A percentile compares a stretch with the other conserved stretches of the same genome.
phyloP scores from a whole-genome alignment of 2,113 vertebrate genomes.

The Thamnophis sirtalis region DNA sequence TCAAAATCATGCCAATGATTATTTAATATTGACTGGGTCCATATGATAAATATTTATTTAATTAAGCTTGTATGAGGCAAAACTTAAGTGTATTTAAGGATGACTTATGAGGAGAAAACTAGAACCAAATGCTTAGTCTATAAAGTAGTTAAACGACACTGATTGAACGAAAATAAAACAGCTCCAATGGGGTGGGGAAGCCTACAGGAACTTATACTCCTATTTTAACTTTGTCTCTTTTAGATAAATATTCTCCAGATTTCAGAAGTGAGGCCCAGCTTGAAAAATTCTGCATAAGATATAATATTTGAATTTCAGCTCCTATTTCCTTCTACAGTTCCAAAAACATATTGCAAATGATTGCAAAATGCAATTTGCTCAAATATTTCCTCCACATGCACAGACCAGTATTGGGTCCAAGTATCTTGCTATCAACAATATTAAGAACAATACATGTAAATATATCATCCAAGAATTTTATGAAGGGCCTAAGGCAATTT shows the following conservation, averaged over 20 bases:
- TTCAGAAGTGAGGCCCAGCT: background rate
- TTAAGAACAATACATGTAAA: background rate
- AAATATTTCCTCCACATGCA: no score
- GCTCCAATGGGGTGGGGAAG: background rate
- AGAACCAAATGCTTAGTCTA: constrained; percentile 15
- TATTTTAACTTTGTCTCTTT: background rate
- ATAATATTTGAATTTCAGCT: background rate
- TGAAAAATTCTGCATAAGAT: background rate
- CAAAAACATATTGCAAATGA: background rate
- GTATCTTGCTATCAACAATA: background rate
- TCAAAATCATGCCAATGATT: constrained; percentile 9
- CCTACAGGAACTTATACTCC: background rate
- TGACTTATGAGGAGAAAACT: constrained; percentile 6
- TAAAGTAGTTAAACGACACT: background rate
- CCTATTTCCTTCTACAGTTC: background rate
- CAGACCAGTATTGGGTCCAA: background rate
- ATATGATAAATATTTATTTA: constrained; percentile 16
- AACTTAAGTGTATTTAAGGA: background rate
- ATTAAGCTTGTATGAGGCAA: background rate
- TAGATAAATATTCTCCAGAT: background rate
- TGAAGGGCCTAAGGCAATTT: background rate
- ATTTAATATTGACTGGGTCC: constrained; percentile 5
- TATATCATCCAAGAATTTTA: background rate
- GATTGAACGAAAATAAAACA: constrained; percentile 4
- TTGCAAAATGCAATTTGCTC: background rate